Base-by-base conservation (phyloP, 1,140 invertebrate species). In the Propsilocerus akamusi region DNA sequence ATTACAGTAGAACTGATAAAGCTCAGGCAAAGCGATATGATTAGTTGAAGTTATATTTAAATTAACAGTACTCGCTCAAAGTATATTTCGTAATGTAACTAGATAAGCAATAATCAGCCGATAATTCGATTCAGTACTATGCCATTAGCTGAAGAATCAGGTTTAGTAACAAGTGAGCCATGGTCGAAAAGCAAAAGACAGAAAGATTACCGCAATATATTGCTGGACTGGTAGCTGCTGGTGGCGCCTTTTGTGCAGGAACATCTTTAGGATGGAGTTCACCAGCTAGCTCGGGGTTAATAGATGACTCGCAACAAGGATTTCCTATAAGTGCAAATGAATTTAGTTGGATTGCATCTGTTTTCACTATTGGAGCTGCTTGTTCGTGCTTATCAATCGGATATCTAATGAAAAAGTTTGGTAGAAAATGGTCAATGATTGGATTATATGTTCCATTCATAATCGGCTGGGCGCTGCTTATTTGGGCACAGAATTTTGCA, bases 401-500 rank as follows among this genome's bases (percentile, higher is more conserved):
- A 11, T 49, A 59, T 14, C 37, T 62, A 0, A 46, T 65, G 7
- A 63, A 71, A 46, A 60, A 56, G 11, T 55, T 68, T 23, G 70
- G 70, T 3, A 56, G 71, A 51, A 72, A 70, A 51, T 62, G 58
- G 17, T 59, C 67, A 6, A 56, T 71, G 1, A 56, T 70, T 24
- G 14, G 64, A 0, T 51, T 66, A 7, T 59, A 60, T 0, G 23
- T 62, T 4, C 70, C 70, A 0, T 59, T 66, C 50, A 55, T 67
- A 8, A 56, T 68, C 41, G 83, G 86, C 22, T 92, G 85, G 83
- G 56, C 74, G 1, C 56, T 83, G 0, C 78, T 91, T 17, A 78
- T 80, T 48, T 80, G 76, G 62, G 71, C 78, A 2, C 57, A 73
- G 10, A 74, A 76, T 49, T 69, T 83, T 1, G 64, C 62, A 3